Percentiles rank a stretch among this genome's conserved stretches.
Conservation (phyloP, 2,113 vertebrate genomes). For the Capreolus pygargus region DNA sequence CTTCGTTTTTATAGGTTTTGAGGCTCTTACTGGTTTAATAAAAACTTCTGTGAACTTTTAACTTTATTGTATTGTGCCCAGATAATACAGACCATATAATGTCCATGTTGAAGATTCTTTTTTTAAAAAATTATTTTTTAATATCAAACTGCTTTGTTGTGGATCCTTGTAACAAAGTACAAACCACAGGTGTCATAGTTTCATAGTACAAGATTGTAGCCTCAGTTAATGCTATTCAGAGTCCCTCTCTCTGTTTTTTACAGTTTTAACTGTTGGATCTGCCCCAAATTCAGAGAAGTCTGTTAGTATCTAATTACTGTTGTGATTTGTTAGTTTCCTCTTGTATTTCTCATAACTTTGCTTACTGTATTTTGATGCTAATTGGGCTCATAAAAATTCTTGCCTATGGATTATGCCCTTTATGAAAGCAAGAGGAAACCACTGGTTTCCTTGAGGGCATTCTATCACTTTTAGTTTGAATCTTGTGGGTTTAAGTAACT, state of each 20-base stretch:
- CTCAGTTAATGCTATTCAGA: background rate
- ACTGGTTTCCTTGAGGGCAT: fast-evolving
- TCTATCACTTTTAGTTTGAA: background rate
- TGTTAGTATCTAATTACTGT: background rate
- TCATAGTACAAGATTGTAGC: fast-evolving
- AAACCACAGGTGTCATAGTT: background rate
- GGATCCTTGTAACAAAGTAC: background rate
- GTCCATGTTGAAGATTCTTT: background rate
- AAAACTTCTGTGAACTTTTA: background rate
- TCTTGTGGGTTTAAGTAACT: background rate
- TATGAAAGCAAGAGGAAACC: background rate
- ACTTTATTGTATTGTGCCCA: background rate
- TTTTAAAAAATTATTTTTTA: background rate
- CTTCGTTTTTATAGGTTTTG: background rate
- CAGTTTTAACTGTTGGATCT: background rate
- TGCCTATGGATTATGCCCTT: background rate
- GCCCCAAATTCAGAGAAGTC: background rate
- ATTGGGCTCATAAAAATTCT: background rate
- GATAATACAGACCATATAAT: background rate
- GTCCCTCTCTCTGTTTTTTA: background rate
- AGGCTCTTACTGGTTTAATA: background rate
- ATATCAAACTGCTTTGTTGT: background rate
- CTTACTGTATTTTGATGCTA: background rate
- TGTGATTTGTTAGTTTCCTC: background rate
- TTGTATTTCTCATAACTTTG: background rate